phyloP scores from a whole-genome alignment of 2,888 invertebrate species.

The Zaprionus lineosus region DNA sequence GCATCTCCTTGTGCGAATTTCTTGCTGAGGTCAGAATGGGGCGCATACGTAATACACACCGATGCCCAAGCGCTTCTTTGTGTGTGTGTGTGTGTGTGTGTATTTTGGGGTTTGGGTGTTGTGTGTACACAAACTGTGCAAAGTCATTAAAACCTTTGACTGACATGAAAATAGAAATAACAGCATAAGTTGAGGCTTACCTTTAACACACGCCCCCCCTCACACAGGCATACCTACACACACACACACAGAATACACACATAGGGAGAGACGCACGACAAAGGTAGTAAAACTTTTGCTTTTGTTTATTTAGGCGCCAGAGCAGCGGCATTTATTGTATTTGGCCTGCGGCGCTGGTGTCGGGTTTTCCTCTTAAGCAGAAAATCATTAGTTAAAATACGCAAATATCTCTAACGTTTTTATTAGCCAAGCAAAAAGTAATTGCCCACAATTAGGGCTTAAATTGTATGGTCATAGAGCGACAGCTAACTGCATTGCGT shows the following conservation, averaged over 20 bases:
- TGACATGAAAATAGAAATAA: slow-evolving; percentile 57
- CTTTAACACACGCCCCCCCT: slow-evolving; percentile 23
- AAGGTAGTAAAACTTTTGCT: slow-evolving; percentile 29
- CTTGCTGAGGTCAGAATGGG: too few species aligned
- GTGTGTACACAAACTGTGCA: slow-evolving; percentile 34
- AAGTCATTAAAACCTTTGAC: slow-evolving; percentile 57
- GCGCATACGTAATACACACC: slow-evolving; percentile 32
- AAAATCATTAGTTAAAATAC: slow-evolving; percentile 79
- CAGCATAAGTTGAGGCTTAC: slow-evolving; percentile 38
- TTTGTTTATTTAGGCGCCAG: slow-evolving; percentile 60
- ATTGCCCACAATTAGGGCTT: slow-evolving; percentile 73
- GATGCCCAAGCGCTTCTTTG: slow-evolving; percentile 21
- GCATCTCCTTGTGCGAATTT: too few species aligned
- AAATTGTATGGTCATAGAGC: slow-evolving; percentile 61
- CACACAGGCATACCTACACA: not conserved
- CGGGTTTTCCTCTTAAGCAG: slow-evolving; percentile 54
- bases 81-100: slow-evolving; percentile 3
- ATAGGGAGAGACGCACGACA: not conserved
- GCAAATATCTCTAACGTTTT: slow-evolving; percentile 78
- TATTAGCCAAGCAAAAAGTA: slow-evolving; percentile 72
- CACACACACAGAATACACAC: not conserved
- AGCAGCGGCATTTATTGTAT: slow-evolving; percentile 4
- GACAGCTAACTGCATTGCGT: slow-evolving; percentile 46
- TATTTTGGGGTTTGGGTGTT: too few species aligned
- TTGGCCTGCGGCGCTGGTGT: slow-evolving; percentile 11